phyloP scores from a whole-genome alignment of 1,140 invertebrate genomes.

The Carcinoscorpius rotundicauda region DNA sequence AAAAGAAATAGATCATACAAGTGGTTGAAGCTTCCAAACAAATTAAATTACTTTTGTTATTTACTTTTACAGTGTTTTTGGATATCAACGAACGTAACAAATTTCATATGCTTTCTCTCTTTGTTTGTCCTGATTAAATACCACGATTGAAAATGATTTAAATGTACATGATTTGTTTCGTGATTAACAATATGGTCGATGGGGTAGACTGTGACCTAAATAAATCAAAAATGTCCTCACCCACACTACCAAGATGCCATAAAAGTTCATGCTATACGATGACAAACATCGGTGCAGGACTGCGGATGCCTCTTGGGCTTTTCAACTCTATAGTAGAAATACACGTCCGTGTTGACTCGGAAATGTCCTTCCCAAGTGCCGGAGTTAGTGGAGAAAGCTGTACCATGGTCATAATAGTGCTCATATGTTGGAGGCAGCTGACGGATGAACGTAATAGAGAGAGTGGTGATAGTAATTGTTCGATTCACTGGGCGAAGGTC shows the following conservation, averaged over 20 bases:
- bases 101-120: too few species aligned
- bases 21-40: background rate
- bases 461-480: constrained; percentile 28
- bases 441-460: constrained; percentile 18
- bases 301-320: background rate
- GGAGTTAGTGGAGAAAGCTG: background rate
- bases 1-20: background rate
- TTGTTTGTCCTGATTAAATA: too few species aligned
- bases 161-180: too few species aligned
- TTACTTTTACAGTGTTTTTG: background rate
- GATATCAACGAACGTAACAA: background rate
- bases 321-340: background rate
- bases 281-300: background rate
- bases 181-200: too few species aligned
- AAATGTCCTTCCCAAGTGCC: background rate
- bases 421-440: constrained; percentile 16
- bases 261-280: too few species aligned
- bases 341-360: background rate
- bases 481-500: constrained; percentile 36
- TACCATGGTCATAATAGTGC: constrained; percentile 2
- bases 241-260: too few species aligned
- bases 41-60: background rate
- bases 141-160: too few species aligned
- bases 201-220: too few species aligned
- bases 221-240: too few species aligned